phyloP scores from a whole-genome alignment of 2,113 vertebrate species.

The Pungitius pungitius region DNA sequence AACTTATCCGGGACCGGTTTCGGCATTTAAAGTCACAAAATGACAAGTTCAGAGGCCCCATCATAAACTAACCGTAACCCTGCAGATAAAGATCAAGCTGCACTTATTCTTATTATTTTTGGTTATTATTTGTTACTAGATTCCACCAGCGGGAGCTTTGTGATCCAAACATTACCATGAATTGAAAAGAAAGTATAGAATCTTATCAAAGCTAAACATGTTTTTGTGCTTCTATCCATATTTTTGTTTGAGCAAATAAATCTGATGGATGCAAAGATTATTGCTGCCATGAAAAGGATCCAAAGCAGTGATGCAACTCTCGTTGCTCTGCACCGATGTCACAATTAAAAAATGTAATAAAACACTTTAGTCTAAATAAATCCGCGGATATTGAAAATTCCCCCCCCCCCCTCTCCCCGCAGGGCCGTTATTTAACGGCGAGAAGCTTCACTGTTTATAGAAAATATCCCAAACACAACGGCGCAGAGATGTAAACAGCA shows the following conservation, averaged over 20 bases:
- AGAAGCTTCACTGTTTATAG: background rate
- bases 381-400: background rate
- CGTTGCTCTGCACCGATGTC: background rate
- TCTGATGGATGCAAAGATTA: background rate
- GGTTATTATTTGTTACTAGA: background rate
- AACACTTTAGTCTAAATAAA: background rate
- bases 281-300: background rate
- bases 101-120: background rate
- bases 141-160: background rate
- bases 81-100: background rate
- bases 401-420: too few species aligned
- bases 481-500: slow-evolving; percentile 23
- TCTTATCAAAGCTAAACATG: too few species aligned
- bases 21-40: slow-evolving; percentile 15
- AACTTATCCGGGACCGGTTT: slow-evolving; percentile 18
- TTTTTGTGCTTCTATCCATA: too few species aligned
- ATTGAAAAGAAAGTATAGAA: too few species aligned
- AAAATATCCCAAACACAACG: slow-evolving; percentile 23
- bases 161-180: background rate
- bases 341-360: background rate
- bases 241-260: too few species aligned
- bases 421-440: background rate
- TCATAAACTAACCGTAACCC: slow-evolving; percentile 6
- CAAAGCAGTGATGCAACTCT: background rate
- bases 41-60: background rate